Evolutionary conservation across 2,113 vertebrate species (phyloP).

Genomic region (Sisor rabdophorus): DNA sequence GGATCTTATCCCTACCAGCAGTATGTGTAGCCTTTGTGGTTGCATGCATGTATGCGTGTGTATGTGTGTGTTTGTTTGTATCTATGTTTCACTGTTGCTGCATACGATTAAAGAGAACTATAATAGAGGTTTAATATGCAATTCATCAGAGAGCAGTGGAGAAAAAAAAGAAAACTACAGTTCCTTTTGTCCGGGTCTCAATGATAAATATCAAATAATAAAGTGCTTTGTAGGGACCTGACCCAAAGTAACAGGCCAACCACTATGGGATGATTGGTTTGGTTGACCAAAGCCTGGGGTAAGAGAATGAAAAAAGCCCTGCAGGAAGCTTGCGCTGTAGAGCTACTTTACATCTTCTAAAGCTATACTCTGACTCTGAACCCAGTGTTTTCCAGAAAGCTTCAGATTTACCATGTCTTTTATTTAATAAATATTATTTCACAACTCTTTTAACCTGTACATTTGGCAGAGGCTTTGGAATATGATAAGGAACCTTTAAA

Average conservation of each 20-base stretch:
- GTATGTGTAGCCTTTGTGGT: constrained; percentile 72
- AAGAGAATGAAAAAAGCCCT: neutral
- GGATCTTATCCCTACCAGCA: constrained; percentile 98
- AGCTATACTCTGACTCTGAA: neutral
- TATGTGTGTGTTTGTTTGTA: constrained; percentile 11
- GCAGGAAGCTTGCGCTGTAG: neutral
- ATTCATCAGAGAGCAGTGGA: neutral
- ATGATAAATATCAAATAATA: neutral
- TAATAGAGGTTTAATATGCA: neutral
- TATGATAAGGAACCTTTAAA: neutral
- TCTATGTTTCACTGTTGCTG: neutral
- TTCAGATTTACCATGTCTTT: neutral
- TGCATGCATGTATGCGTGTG: constrained; percentile 27
- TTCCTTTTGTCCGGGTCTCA: neutral
- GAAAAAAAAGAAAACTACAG: neutral
- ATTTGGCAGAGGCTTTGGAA: neutral
- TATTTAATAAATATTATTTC: neutral
- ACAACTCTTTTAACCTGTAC: neutral
- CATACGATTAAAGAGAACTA: neutral
- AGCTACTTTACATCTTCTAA: neutral
- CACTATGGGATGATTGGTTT: neutral
- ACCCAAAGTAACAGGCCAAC: neutral
- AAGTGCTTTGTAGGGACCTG: constrained; percentile 7
- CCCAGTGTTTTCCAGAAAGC: neutral
- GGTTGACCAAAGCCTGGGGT: neutral